Base-by-base conservation (phyloP, 1,140 invertebrate species). In the Lutraria rhynchaena region DNA sequence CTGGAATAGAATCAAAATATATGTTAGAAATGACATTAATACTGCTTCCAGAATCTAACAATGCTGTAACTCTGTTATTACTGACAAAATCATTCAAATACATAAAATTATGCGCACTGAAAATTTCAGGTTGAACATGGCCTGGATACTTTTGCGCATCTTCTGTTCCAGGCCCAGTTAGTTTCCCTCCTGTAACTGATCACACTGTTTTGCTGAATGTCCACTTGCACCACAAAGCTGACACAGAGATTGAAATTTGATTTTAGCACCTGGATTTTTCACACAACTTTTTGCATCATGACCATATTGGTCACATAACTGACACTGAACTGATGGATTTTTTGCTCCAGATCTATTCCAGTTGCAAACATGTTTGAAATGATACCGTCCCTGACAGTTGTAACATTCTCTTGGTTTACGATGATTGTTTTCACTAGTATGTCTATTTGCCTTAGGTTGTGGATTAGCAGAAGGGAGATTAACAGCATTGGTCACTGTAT, bases 11-110 rank as follows among this genome's bases (percentile, higher is more conserved):
- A 31, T 74, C 55, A 74, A 57, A 74, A 37, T n/a, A 41, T 4
- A n/a, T 0, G 5, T 37, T 22, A 29, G 74, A 76, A 27, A 49
- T 17, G 35, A 76, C 60, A 53, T 76, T 76, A 0, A 74, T 57
- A 29, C 37, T 53, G 63, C 74, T 63, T 11, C 74, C 74, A 29
- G 74, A 33, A 63, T 76, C 74, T 11, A 65, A 24, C 5, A 44
- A 24, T 19, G 55, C 55, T 24, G 74, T 76, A 46, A 76, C 3
- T 53, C 3, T 1, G 17, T 24, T 67, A 22, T 67, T 11, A 17
- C 29, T 11, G 7, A 69, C 24, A 44, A 51, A 44, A 55, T 58
- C 35, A 81, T 63, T 81, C 17, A 81, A 73, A 81, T 81, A 67
- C 51, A 71, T 49, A 73, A 81, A 81, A 19, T 44, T 49, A 22